Conservation (phyloP, 2,888 invertebrate genomes). For the Dioctria linearis region DNA sequence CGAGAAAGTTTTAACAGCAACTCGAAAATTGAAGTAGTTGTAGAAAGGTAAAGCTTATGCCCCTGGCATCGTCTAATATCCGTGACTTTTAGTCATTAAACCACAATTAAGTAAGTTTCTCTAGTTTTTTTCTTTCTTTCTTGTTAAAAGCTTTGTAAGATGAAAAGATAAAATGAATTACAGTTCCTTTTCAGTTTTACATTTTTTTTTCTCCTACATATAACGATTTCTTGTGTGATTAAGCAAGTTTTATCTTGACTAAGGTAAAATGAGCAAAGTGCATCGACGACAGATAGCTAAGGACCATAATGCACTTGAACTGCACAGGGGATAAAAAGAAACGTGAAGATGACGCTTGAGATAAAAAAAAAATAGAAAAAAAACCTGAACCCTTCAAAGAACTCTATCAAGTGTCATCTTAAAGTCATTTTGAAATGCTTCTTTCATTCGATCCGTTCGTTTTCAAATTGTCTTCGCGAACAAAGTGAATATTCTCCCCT, state of each 20-base stretch:
- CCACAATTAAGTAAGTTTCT: too few species aligned
- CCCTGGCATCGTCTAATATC: too few species aligned
- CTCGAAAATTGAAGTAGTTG: too few species aligned
- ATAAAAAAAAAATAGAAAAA: neutral
- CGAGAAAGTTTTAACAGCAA: too few species aligned
- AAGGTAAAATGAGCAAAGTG: conserved; percentile 1
- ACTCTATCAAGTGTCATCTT: conserved; percentile 32
- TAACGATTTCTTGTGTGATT: neutral
- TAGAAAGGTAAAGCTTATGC: too few species aligned
- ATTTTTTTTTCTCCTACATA: neutral
- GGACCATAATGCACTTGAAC: conserved; percentile 15
- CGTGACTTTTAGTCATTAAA: too few species aligned
- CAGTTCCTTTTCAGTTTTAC: neutral
- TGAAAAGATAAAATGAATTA: neutral
- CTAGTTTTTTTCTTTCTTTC: too few species aligned
- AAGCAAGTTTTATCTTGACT: neutral
- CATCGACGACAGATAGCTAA: neutral
- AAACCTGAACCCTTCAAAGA: conserved; percentile 26
- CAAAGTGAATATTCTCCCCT: conserved; percentile 17
- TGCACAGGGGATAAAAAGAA: conserved; percentile 18
- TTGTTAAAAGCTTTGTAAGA: neutral
- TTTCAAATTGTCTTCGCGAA: conserved; percentile 19
- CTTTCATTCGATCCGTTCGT: neutral
- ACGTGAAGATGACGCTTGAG: conserved; percentile 15
- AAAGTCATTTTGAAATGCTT: conserved; percentile 27